Evolutionary conservation across 1,140 invertebrate species (phyloP).

Genomic region (Sweltsa coloradensis): DNA sequence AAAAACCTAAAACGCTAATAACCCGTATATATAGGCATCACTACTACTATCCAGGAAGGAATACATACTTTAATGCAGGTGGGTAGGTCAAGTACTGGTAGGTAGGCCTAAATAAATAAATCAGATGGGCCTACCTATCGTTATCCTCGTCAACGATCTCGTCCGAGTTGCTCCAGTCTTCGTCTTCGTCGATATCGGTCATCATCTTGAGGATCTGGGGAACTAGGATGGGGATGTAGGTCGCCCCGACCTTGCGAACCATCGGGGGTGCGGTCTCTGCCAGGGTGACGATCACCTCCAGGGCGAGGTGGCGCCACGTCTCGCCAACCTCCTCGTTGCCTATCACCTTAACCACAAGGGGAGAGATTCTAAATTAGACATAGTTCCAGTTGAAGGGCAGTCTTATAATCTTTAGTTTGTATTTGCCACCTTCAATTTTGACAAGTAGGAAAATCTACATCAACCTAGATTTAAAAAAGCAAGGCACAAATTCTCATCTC

Average conservation of each 20-base stretch:
- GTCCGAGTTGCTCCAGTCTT: slow-evolving; percentile 68
- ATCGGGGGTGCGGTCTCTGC: slow-evolving; percentile 91
- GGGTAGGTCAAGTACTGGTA: background rate
- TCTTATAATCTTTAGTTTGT: background rate
- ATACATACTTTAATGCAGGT: background rate
- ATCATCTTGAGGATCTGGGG: slow-evolving; percentile 86
- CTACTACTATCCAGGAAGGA: background rate
- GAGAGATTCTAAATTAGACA: background rate
- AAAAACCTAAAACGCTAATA: too few species aligned
- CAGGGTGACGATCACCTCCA: slow-evolving; percentile 91
- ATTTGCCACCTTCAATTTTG: background rate
- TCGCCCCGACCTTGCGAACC: slow-evolving; percentile 76
- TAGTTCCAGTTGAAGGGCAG: background rate
- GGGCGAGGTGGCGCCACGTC: slow-evolving; percentile 75
- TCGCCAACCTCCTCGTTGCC: slow-evolving; percentile 63
- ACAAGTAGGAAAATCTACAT: background rate
- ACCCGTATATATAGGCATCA: too few species aligned
- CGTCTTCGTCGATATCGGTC: slow-evolving; percentile 92
- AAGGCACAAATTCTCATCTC: background rate
- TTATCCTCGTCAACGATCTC: slow-evolving; percentile 77
- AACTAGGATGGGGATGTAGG: slow-evolving; percentile 66
- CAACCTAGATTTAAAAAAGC: too few species aligned
- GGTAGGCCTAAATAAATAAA: background rate
- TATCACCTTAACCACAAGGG: slow-evolving; percentile 36
- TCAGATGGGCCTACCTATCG: slow-evolving; percentile 38